A percentile compares a stretch with the other conserved stretches of the same genome.
phyloP scores from a whole-genome alignment of 2,888 invertebrate genomes.

The Pyrrhosoma nymphula region DNA sequence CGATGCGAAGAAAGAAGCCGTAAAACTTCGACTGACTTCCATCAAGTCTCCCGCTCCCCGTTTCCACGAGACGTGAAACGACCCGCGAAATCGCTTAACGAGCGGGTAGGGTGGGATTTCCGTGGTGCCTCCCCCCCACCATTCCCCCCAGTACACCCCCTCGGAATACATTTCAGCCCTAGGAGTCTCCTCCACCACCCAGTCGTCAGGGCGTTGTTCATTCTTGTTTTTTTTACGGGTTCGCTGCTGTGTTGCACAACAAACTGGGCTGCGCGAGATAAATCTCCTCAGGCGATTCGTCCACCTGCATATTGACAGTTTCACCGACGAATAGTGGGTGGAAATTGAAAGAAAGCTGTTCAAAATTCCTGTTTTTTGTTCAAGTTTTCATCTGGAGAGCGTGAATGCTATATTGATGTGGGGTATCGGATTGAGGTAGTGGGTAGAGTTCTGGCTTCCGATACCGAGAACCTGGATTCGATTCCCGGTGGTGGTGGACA shows the following conservation, averaged over 20 bases:
- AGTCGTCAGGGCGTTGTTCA: not conserved
- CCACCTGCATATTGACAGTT: not conserved
- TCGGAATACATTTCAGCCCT: too few species aligned
- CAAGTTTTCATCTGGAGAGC: not conserved
- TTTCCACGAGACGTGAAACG: not conserved
- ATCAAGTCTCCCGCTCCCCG: not conserved
- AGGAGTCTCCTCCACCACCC: not conserved
- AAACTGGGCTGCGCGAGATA: not conserved
- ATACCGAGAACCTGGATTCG: too few species aligned
- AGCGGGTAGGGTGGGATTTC: not conserved
- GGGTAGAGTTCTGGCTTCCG: too few species aligned
- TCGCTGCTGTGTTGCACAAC: not conserved
- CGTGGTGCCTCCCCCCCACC: not conserved
- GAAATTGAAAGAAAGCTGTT: not conserved
- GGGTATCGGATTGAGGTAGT: too few species aligned
- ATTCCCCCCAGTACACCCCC: not conserved
- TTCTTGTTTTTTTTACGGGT: not conserved
- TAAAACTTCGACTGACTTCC: not conserved
- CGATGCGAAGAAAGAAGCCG: conserved; percentile 6
- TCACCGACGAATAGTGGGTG: not conserved
- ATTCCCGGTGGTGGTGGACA: too few species aligned
- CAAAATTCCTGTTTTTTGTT: not conserved
- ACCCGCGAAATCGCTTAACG: conserved; percentile 17
- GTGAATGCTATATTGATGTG: too few species aligned
- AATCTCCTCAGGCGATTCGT: not conserved